These are phyloP conservation scores for Psococerastis gibbosa DNA, from an alignment of 2,888 invertebrate species.

Conservation along the genomic window DNA sequence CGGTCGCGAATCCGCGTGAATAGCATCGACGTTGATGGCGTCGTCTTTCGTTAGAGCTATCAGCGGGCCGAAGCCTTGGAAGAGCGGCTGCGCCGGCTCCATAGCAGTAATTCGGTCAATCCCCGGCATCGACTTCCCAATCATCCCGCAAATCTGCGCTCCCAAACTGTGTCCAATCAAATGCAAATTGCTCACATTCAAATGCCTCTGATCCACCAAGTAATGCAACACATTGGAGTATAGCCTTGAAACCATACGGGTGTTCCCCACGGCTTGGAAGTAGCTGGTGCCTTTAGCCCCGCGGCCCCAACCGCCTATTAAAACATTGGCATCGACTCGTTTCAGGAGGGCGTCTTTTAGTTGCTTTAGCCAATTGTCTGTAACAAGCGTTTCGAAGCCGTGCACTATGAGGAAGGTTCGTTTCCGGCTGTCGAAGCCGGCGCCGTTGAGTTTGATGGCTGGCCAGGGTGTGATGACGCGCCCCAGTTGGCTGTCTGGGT, in stretches of 20 bases:
- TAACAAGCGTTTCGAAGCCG: constrained; percentile 40
- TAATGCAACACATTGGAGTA: constrained; percentile 28
- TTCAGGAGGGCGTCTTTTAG: constrained; percentile 36
- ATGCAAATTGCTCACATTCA: constrained; percentile 27
- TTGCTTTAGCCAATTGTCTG: constrained; percentile 36
- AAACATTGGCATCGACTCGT: constrained; percentile 42
- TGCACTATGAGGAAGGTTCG: constrained; percentile 40
- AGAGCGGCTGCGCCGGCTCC: constrained; percentile 46
- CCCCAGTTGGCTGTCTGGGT: constrained; percentile 13
- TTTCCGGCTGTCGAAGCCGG: constrained; percentile 19
- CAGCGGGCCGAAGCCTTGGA: constrained; percentile 26
- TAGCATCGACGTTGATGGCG: constrained; percentile 39
- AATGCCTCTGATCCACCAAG: constrained; percentile 13
- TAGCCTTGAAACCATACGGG: constrained; percentile 34
- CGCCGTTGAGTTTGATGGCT: background rate
- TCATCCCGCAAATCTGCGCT: constrained; percentile 38
- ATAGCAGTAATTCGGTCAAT: constrained; percentile 36
- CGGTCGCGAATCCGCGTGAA: constrained; percentile 38
- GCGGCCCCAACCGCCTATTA: constrained; percentile 42
- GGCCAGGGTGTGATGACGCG: background rate
- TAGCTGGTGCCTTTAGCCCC: constrained; percentile 42
- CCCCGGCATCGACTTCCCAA: constrained; percentile 30
- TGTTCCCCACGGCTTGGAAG: constrained; percentile 34
- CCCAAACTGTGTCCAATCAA: constrained; percentile 43
- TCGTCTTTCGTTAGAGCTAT: constrained; percentile 35